Evolutionary conservation across 2,888 invertebrate species (phyloP).

Genomic region (Norana najaformis): DNA sequence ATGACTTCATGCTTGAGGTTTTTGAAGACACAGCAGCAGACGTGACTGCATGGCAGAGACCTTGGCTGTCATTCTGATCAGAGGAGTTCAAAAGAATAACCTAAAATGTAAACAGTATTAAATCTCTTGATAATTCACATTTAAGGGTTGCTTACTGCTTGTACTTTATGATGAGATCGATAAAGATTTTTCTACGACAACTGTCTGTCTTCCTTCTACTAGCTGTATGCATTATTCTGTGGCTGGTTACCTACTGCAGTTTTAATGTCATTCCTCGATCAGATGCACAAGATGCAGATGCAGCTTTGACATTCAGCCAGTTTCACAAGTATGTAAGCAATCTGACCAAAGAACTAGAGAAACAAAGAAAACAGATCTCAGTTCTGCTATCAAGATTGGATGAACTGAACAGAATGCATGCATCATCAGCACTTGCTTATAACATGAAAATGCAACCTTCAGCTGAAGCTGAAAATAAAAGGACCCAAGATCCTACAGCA

Average conservation of each 20-base stretch:
- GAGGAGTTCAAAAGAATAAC: neutral
- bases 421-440: neutral
- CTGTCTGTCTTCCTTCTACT: neutral
- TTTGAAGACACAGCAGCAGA: neutral
- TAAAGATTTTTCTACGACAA: constrained; percentile 4
- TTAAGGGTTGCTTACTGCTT: neutral
- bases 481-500: neutral
- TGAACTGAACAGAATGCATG: neutral
- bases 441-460: neutral
- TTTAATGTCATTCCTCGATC: constrained; percentile 8
- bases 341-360: constrained; percentile 7
- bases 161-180: neutral
- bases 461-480: neutral
- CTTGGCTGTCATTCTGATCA: neutral
- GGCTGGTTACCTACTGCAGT: constrained; percentile 17
- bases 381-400: neutral
- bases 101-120: neutral
- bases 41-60: neutral
- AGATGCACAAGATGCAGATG: neutral
- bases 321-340: neutral
- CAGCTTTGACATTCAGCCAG: neutral
- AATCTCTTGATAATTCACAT: neutral
- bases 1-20: neutral
- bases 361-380: constrained; percentile 10
- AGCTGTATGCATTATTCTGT: neutral